Evolutionary conservation across 2,797 vertebrate genomes (phyloP).

Genomic region (Apogon hyalosoma): DNA sequence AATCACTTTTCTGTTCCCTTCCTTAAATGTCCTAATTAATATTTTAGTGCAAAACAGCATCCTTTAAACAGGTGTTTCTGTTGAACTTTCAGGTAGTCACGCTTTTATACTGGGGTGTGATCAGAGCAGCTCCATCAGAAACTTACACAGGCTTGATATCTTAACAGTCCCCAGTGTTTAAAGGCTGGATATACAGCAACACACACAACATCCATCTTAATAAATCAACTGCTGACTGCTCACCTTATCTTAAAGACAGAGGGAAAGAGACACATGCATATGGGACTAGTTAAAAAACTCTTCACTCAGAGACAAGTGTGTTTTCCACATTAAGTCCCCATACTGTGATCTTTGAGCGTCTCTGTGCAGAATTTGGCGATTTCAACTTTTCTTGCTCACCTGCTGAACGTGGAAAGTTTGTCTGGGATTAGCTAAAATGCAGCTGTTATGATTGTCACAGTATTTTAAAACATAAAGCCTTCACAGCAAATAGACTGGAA

Average conservation of each 20-base stretch:
- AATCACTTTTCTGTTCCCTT: slow-evolving; percentile 12
- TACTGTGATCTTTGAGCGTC: too few species aligned
- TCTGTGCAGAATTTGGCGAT: too few species aligned
- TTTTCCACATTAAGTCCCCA: too few species aligned
- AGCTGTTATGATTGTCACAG: too few species aligned
- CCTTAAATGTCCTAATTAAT: slow-evolving; percentile 22
- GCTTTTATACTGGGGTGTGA: not conserved
- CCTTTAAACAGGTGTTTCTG: slow-evolving; percentile 28
- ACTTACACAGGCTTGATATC: slow-evolving; percentile 19
- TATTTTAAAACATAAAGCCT: too few species aligned
- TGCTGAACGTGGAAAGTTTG: too few species aligned
- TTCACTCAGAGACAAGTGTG: too few species aligned
- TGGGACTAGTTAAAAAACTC: not conserved
- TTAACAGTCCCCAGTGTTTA: not conserved
- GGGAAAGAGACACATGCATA: not conserved
- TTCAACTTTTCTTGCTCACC: too few species aligned
- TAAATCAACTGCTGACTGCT: slow-evolving; percentile 5
- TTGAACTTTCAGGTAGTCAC: slow-evolving; percentile 12
- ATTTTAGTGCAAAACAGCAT: slow-evolving; percentile 12
- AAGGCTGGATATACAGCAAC: slow-evolving; percentile 4
- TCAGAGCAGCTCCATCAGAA: slow-evolving; percentile 5
- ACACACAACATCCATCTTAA: slow-evolving; percentile 1
- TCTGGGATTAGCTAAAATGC: too few species aligned
- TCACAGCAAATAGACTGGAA: too few species aligned
- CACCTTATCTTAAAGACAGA: not conserved